Evolutionary conservation across 2,113 vertebrate species (phyloP), one percentile per base, ranked within the genome.

Genomic region (Rutilus rutilus): DNA sequence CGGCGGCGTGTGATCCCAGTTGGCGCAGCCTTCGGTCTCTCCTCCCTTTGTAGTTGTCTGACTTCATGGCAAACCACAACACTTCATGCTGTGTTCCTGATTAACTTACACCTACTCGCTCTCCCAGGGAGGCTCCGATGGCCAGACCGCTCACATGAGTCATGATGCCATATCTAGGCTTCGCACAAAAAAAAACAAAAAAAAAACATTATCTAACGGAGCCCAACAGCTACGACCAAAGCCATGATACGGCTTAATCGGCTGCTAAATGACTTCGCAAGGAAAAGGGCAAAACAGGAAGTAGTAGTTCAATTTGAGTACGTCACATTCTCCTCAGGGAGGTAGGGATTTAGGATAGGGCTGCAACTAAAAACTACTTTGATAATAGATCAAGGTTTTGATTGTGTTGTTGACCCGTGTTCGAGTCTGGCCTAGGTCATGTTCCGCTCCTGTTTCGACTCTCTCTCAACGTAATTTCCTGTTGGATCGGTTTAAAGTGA

Each of bases 61-160:
- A 91, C 89, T 91, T 87, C 78, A 67, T 87, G 89, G 90, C 91
- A 84, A 86, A 91, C 92, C 92, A 23, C 93, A 93, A 90, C 42
- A 85, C 89, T 92, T 87, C 78, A 62, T 89, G 89, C 92, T 92
- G 92, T 92, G 91, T 92, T 94, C 90, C 91, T 93, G 92, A 95
- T 94, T 93, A 94, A 91, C 91, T 93, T 92, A 93, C 92, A 93
- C 94, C 93, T 92, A 91, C 92, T 91, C 89, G 84, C 90, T 91
- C 91, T 90, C 88, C 71, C 67, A 83, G 84, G 87, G 91, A 89
- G 91, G 78, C 87, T 92, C 91, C 86, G 87, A 92, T 91, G 85
- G 88, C 91, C 88, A 89, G 87, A 76, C 78, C 85, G 85, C 81
- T 87, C 85, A 80, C 88, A 89, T 92, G 92, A 94, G 89, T 93